These are phyloP conservation scores for Rostratula benghalensis DNA, from an alignment of 2,113 vertebrate genomes.

Conservation along the genomic window DNA sequence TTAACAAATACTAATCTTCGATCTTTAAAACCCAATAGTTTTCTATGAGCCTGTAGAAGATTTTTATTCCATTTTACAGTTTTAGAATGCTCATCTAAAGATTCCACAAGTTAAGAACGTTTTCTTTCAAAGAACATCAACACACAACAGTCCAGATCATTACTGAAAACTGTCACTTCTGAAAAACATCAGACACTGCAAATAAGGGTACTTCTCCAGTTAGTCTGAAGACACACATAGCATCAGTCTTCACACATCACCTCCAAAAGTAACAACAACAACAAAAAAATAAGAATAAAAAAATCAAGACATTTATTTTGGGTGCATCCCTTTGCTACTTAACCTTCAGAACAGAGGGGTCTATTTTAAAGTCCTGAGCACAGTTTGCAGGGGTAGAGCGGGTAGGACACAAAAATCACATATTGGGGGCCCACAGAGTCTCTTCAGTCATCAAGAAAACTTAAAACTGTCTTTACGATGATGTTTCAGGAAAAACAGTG, in stretches of 20 bases:
- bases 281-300: background rate
- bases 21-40: background rate
- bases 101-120: background rate
- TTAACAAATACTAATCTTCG: background rate
- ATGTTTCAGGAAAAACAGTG: background rate
- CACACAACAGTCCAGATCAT: background rate
- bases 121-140: background rate
- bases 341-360: background rate
- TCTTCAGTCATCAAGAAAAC: background rate
- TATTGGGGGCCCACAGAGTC: rapidly evolving
- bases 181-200: background rate
- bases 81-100: background rate
- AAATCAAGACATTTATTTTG: background rate
- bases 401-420: background rate
- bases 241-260: background rate
- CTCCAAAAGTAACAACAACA: background rate
- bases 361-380: background rate
- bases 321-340: background rate
- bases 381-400: background rate
- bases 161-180: background rate
- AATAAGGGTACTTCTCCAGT: background rate
- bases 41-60: background rate
- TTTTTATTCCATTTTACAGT: background rate
- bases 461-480: background rate
- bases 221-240: background rate